Base-by-base conservation (phyloP, 2,797 vertebrate species). In the Xyrichtys novacula region DNA sequence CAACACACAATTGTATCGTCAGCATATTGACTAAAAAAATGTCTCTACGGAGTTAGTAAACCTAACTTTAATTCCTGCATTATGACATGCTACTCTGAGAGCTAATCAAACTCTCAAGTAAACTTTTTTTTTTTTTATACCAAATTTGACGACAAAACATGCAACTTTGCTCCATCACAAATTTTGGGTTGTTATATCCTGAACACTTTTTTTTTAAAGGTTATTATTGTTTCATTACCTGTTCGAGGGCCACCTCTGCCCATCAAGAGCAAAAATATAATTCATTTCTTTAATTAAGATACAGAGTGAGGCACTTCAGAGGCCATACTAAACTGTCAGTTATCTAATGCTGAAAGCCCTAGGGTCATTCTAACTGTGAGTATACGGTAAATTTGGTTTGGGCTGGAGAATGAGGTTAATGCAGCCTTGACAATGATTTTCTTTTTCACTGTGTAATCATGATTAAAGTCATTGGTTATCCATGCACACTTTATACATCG, bases 351-450 rank as follows among this genome's bases (percentile, higher is more conserved):
- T 74, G 38, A 78, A 65, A 74, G 59, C 26, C 64, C 32, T 55
- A 52, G 40, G 40, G 65, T 79, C 20, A 31, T 68, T 58, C 17
- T 7, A 52, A 59, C 42, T 49, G 46, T 74, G 48, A 80, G 65
- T 57, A 42, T 50, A 63, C 31, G 65, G 23, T 66, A 42, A 9
- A 29, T 54, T 54, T 65, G 10, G 47, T 54, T 59, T 77, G 34
- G 36, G 42, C 15, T 15, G 29, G 36, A 76, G 46, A 74, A 68
- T 55, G 53, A 50, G 63, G 28, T 80, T 67, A 80, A 64, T 76
- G 71, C 80, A 85, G 82, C 83, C 83, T 88, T 83, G 84, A 82
- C 73, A 85, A 89, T 89, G 72, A 71, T 85, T 83, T 76, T n/a
- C n/a, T n/a, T 11, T 81, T 65, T 58, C 39, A 63, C 31, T 39